phyloP scores from a whole-genome alignment of 2,888 invertebrate species.

The Lasius fuliginosus region DNA sequence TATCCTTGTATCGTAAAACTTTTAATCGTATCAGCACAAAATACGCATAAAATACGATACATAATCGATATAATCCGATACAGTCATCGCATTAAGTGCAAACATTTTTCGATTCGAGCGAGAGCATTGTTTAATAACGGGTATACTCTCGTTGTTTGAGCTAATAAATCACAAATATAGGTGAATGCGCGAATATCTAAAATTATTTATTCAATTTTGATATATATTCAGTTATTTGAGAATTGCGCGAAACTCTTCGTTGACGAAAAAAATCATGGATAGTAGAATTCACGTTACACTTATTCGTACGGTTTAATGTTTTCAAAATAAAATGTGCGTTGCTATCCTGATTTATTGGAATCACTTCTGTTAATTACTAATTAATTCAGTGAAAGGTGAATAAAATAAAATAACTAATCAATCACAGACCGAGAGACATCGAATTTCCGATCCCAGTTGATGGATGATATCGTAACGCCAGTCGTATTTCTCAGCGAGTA shows the following conservation, averaged over 20 bases:
- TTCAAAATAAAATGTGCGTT: not conserved
- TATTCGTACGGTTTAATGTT: not conserved
- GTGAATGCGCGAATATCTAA: not conserved
- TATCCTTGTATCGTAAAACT: not conserved
- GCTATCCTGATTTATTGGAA: not conserved
- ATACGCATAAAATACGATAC: conserved; percentile 10
- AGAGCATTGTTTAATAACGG: conserved; percentile 14
- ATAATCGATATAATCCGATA: conserved; percentile 26
- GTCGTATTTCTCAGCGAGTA: conserved; percentile 36
- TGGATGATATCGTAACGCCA: conserved; percentile 31
- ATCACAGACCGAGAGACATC: conserved; percentile 15
- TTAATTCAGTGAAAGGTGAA: not conserved
- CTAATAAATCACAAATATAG: conserved; percentile 14
- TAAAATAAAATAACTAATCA: not conserved
- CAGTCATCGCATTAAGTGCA: conserved; percentile 32
- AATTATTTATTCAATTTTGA: not conserved
- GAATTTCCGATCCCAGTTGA: conserved; percentile 41
- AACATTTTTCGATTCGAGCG: conserved; percentile 12
- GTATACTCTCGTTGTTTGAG: not conserved
- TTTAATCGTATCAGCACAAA: conserved; percentile 29
- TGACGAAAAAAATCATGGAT: not conserved
- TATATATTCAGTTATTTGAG: not conserved
- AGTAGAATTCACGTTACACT: not conserved
- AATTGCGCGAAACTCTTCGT: not conserved
- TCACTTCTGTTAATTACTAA: not conserved